phyloP scores from a whole-genome alignment of 2,113 vertebrate species.

The Lophochroa leadbeateri region DNA sequence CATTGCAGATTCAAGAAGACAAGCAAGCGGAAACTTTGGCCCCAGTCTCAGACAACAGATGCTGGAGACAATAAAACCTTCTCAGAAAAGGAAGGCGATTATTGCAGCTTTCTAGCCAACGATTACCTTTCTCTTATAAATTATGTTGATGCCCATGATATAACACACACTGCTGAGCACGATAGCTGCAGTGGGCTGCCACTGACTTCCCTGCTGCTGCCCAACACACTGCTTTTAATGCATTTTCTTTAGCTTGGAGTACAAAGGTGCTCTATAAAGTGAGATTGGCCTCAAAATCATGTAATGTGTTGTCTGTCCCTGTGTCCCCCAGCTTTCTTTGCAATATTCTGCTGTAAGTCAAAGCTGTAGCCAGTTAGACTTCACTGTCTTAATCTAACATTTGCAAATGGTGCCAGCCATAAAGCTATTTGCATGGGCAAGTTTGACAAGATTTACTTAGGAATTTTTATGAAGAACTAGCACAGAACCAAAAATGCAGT shows the following conservation, averaged over 20 bases:
- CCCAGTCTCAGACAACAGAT: slow-evolving; percentile 43
- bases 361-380: background rate
- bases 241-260: slow-evolving; percentile 17
- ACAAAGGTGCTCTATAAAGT: slow-evolving; percentile 52
- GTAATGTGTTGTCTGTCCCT: background rate
- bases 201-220: background rate
- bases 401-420: slow-evolving; percentile 15
- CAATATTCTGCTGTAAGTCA: background rate
- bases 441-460: slow-evolving; percentile 43
- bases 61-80: slow-evolving; percentile 56
- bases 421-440: background rate
- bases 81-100: slow-evolving; percentile 33
- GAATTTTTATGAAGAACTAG: slow-evolving; percentile 35
- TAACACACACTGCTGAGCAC: slow-evolving; percentile 31
- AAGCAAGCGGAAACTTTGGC: slow-evolving; percentile 38
- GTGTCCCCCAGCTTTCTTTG: background rate
- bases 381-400: background rate
- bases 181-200: slow-evolving; percentile 20
- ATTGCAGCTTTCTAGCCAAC: slow-evolving; percentile 54
- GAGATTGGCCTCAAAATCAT: background rate
- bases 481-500: background rate
- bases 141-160: slow-evolving; percentile 32
- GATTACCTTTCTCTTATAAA: slow-evolving; percentile 57
- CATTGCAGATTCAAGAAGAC: background rate
- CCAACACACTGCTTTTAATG: background rate